Evolutionary conservation across 2,888 invertebrate species (phyloP).

Genomic region (Lepidocyrtinus sp.): DNA sequence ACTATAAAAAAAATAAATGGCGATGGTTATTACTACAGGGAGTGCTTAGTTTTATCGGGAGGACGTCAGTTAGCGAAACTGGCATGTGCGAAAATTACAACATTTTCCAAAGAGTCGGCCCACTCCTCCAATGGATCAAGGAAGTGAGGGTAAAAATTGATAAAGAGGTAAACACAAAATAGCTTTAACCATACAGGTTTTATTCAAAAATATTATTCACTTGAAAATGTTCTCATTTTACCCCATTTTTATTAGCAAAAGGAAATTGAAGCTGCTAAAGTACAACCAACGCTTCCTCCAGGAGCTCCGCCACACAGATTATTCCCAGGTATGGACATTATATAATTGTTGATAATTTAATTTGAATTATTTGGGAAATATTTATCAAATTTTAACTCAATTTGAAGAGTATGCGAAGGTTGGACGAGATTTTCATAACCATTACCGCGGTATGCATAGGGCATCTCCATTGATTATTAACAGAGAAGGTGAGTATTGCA

Average conservation of each 20-base stretch:
- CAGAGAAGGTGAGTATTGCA: constrained; percentile 43
- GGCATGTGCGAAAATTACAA: constrained; percentile 60
- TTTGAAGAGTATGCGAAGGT: constrained; percentile 52
- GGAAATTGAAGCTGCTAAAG: constrained; percentile 23
- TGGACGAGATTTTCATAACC: constrained; percentile 57
- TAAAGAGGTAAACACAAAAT: constrained; percentile 50
- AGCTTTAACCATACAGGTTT: too few species aligned
- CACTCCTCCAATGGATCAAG: constrained; percentile 56
- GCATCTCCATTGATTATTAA: constrained; percentile 44
- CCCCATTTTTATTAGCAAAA: too few species aligned
- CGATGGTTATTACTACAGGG: constrained; percentile 41
- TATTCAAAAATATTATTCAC: too few species aligned
- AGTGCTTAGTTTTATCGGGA: constrained; percentile 51
- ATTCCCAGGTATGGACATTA: constrained; percentile 44
- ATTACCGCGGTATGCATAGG: constrained; percentile 54
- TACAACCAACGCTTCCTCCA: neutral
- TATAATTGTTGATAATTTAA: neutral
- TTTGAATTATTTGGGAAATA: neutral
- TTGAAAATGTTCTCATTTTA: too few species aligned
- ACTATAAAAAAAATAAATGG: neutral
- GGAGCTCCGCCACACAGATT: constrained; percentile 41
- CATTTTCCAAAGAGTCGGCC: constrained; percentile 55
- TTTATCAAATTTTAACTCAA: too few species aligned
- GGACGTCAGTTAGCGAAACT: constrained; percentile 41
- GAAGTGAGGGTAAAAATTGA: constrained; percentile 41